Evolutionary conservation across 2,797 vertebrate species (phyloP).

Genomic region (Margarornis squamiger): DNA sequence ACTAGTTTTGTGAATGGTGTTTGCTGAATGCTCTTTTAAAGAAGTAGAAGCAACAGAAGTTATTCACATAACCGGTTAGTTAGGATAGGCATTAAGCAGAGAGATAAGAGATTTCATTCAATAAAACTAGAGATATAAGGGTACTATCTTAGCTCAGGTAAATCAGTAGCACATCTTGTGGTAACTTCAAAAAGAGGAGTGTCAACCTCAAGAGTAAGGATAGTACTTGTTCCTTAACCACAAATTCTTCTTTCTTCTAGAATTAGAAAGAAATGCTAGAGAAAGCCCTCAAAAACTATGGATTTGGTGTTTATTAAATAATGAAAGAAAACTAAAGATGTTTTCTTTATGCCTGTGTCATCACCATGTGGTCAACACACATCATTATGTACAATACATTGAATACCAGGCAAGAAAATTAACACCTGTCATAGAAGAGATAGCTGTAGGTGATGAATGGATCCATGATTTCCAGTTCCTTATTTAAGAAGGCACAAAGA

Average conservation of each 20-base stretch:
- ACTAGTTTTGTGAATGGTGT: neutral
- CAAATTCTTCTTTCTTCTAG: neutral
- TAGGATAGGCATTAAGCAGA: neutral
- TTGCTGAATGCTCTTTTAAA: neutral
- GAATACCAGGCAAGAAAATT: neutral
- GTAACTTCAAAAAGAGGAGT: neutral
- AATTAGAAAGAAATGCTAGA: neutral
- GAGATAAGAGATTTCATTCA: neutral
- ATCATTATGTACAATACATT: rapidly evolving
- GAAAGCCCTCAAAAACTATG: neutral
- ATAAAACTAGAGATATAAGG: neutral
- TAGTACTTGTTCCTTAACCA: neutral
- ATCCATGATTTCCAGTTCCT: neutral
- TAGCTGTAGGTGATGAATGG: neutral
- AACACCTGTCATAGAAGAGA: neutral
- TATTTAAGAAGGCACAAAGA: neutral
- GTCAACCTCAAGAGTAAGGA: neutral
- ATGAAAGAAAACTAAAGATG: neutral
- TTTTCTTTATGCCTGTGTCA: neutral
- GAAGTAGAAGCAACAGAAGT: neutral
- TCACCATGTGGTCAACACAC: neutral
- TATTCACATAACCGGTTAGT: neutral
- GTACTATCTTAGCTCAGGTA: neutral
- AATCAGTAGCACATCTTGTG: neutral
- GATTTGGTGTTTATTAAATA: neutral